Percentiles rank a stretch among this genome's conserved stretches.
These are phyloP conservation scores for Thereva nobilitata DNA, from an alignment of 2,888 invertebrate genomes.

Conservation along the genomic window DNA sequence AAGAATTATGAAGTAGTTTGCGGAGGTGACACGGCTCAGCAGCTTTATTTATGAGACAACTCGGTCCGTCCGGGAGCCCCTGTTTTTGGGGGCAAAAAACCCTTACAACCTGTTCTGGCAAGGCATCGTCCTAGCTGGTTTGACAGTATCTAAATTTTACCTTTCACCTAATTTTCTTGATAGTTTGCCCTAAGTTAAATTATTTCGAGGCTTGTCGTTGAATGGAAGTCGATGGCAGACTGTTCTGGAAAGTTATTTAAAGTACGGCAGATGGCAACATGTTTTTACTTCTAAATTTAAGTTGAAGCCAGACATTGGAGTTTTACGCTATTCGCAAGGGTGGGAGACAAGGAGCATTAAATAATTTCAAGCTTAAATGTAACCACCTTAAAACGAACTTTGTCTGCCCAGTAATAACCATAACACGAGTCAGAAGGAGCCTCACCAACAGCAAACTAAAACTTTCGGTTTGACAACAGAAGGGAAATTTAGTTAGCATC, in stretches of 20 bases:
- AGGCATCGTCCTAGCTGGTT: constrained; percentile 10
- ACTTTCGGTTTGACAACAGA: constrained; percentile 22
- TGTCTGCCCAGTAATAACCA: constrained; percentile 31
- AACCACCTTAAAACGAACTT: constrained; percentile 32
- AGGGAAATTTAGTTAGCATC: constrained; percentile 26
- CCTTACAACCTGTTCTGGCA: not conserved
- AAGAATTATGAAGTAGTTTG: constrained; percentile 32
- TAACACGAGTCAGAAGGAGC: constrained; percentile 20
- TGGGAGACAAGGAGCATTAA: constrained; percentile 18
- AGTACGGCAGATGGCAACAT: constrained; percentile 27
- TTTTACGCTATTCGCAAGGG: constrained; percentile 4
- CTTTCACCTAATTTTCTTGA: constrained; percentile 21
- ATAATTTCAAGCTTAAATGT: constrained; percentile 31
- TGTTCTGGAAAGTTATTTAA: constrained; percentile 11
- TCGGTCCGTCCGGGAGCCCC: not conserved
- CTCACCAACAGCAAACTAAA: constrained; percentile 8
- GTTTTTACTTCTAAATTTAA: constrained; percentile 5
- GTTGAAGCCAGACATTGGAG: constrained; percentile 1
- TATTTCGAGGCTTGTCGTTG: not conserved
- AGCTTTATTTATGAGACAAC: constrained; percentile 26
- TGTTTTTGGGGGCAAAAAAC: not conserved
- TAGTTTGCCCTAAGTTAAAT: constrained; percentile 24
- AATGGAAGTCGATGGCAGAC: not conserved
- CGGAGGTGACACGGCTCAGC: constrained; percentile 27
- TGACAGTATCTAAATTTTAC: constrained; percentile 12